phyloP scores from a whole-genome alignment of 2,888 invertebrate species.

The Axea sp. region DNA sequence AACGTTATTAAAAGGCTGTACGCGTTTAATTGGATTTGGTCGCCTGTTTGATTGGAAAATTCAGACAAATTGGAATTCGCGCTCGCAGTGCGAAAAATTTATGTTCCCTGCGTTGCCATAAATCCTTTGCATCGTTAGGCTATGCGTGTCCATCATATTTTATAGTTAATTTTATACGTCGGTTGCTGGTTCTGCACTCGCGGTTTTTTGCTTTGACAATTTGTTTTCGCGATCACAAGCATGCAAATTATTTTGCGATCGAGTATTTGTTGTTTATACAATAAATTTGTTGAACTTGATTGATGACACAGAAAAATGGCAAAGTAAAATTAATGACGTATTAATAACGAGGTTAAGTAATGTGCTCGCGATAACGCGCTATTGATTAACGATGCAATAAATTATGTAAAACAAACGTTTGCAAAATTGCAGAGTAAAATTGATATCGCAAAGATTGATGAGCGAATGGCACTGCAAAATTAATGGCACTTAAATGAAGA shows the following conservation, averaged over 20 bases:
- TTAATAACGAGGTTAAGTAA: constrained; percentile 29
- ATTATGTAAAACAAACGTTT: constrained; percentile 12
- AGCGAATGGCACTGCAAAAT: neutral
- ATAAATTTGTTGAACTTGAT: constrained; percentile 1
- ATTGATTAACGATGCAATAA: constrained; percentile 26
- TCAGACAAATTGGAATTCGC: constrained; percentile 41
- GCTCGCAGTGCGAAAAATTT: constrained; percentile 44
- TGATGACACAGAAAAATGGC: constrained; percentile 3
- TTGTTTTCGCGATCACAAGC: no score
- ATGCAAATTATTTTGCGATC: no score
- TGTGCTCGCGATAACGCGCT: constrained; percentile 2
- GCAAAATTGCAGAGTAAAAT: constrained; percentile 9
- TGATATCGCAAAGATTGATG: constrained; percentile 12
- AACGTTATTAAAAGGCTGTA: constrained; percentile 14
- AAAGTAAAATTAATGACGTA: constrained; percentile 11
- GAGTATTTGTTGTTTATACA: no score
- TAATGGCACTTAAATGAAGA: constrained; percentile 15
- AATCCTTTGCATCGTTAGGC: constrained; percentile 37
- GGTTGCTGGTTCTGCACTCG: neutral
- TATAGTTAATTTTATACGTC: constrained; percentile 19
- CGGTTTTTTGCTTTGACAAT: neutral
- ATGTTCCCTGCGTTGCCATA: constrained; percentile 25
- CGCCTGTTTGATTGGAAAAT: constrained; percentile 43
- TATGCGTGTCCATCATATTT: constrained; percentile 22
- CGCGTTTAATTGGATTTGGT: constrained; percentile 33